These are phyloP conservation scores for Oceanodroma tethys DNA, from an alignment of 2,113 vertebrate genomes.

Conservation along the genomic window DNA sequence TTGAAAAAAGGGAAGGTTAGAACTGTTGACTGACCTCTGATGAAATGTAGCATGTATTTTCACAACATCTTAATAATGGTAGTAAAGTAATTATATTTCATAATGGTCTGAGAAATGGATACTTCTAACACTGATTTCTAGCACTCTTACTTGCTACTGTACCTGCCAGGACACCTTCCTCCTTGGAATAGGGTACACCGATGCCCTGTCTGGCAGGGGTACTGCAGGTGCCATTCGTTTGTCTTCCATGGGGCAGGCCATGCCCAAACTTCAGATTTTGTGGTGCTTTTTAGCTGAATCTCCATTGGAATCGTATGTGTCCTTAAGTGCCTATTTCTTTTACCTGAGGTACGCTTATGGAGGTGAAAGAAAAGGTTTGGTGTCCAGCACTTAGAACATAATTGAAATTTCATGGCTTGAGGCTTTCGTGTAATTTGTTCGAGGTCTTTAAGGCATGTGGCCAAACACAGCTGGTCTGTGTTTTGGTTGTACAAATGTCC, in stretches of 20 bases:
- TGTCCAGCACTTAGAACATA: neutral
- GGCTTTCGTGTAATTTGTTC: neutral
- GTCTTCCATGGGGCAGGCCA: neutral
- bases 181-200: fast-evolving
- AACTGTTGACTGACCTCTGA: slow-evolving; percentile 12
- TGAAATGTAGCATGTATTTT: neutral
- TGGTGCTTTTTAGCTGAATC: neutral
- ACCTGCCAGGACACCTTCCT: neutral
- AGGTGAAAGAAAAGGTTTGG: neutral
- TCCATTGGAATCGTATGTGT: neutral
- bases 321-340: neutral
- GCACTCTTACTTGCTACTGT: neutral
- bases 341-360: neutral
- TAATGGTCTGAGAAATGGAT: neutral
- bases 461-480: neutral
- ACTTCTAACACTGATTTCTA: neutral
- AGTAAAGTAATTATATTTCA: neutral
- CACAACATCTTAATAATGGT: neutral
- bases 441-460: neutral
- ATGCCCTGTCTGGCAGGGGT: neutral
- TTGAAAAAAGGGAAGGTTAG: neutral
- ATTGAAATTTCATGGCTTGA: neutral
- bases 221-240: neutral
- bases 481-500: neutral
- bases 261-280: neutral